Evolutionary conservation across 2,888 invertebrate species (phyloP).

Genomic region (Chesias legatella): DNA sequence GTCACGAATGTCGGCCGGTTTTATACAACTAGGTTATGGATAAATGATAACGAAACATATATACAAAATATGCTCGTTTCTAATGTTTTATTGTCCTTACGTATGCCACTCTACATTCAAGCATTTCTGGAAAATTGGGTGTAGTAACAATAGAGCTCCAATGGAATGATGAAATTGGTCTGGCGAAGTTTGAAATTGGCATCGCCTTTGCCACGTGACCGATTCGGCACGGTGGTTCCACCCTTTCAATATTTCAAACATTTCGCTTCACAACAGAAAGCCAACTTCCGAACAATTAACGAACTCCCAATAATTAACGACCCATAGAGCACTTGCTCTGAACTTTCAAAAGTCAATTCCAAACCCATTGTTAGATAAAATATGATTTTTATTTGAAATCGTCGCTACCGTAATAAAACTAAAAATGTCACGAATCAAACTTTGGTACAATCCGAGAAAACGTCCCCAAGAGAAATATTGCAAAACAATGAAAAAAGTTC

Average conservation of each 20-base stretch:
- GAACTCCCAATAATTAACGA: conserved; percentile 52
- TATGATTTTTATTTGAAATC: conserved; percentile 19
- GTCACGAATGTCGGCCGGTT: conserved; percentile 31
- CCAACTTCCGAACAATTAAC: conserved; percentile 58
- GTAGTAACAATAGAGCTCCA: conserved; percentile 36
- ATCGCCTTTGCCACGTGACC: conserved; percentile 51
- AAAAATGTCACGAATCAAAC: conserved; percentile 62
- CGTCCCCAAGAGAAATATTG: conserved; percentile 67
- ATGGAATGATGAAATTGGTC: conserved; percentile 37
- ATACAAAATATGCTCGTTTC: no score
- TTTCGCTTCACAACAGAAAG: conserved; percentile 47
- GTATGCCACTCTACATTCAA: conserved; percentile 17
- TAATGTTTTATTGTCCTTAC: conserved; percentile 6
- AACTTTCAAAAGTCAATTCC: conserved; percentile 28
- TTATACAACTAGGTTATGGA: conserved; percentile 18
- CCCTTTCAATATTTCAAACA: conserved; percentile 61
- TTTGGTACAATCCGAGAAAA: conserved; percentile 75
- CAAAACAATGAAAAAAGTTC: conserved; percentile 71
- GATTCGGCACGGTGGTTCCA: conserved; percentile 44
- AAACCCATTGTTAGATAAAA: conserved; percentile 26
- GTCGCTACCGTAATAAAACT: conserved; percentile 33
- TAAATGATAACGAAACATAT: conserved; percentile 3
- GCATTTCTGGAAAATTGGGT: conserved; percentile 33
- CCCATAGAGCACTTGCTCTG: conserved; percentile 31
- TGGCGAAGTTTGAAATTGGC: conserved; percentile 39